Conservation (phyloP, 2,113 vertebrate species). For the Osmerus eperlanus region DNA sequence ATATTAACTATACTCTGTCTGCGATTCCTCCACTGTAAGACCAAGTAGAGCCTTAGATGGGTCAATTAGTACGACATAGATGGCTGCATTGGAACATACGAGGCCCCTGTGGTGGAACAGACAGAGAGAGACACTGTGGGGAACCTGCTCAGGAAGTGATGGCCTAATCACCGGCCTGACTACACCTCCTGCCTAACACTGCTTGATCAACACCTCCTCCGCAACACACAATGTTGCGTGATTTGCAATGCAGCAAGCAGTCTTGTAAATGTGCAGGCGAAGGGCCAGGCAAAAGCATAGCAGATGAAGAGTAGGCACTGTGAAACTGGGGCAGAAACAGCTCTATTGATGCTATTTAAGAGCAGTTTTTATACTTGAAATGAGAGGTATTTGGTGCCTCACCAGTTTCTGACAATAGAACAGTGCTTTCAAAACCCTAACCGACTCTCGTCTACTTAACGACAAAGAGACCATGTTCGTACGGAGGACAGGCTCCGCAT, state of each 20-base stretch:
- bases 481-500: too few relatives aligned
- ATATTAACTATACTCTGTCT: not conserved
- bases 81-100: constrained; percentile 17
- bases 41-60: constrained; percentile 21
- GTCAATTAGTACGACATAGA: constrained; percentile 12
- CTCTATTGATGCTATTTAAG: not conserved
- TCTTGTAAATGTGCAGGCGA: not conserved
- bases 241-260: constrained; percentile 16
- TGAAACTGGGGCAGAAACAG: not conserved
- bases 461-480: too few relatives aligned
- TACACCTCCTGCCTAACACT: constrained; percentile 39
- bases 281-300: not conserved
- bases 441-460: too few relatives aligned
- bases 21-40: not conserved
- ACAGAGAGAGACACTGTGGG: constrained; percentile 9
- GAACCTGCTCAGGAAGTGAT: constrained; percentile 7
- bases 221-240: constrained; percentile 14
- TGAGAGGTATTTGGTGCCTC: too few relatives aligned
- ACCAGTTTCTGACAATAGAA: too few relatives aligned
- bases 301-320: not conserved
- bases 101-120: not conserved
- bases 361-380: too few relatives aligned
- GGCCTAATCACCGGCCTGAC: constrained; percentile 12
- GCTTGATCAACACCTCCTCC: constrained; percentile 56
- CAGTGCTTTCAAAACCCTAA: too few relatives aligned